Percentiles rank a stretch among this genome's conserved stretches.
phyloP scores from a whole-genome alignment of 2,113 vertebrate genomes.

The Mystacornis crossleyi region DNA sequence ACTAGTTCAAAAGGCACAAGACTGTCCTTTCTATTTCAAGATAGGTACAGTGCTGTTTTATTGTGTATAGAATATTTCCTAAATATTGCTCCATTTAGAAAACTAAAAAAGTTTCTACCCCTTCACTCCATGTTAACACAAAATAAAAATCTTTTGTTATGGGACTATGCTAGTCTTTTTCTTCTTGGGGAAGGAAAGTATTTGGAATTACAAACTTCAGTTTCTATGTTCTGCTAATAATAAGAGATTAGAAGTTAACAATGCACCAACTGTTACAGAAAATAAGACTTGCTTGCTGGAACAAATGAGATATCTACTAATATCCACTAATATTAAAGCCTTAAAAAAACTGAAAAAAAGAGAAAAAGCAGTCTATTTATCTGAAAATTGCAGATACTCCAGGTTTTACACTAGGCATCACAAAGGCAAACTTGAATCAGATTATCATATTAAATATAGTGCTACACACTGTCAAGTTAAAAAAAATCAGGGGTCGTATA shows the following conservation, averaged over 20 bases:
- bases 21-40: not conserved
- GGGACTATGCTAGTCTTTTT: not conserved
- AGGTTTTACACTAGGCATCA: not conserved
- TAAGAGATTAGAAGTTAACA: not conserved
- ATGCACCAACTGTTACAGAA: not conserved
- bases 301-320: not conserved
- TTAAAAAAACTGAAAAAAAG: not conserved
- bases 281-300: not conserved
- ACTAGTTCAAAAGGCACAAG: not conserved
- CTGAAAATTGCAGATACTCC: not conserved
- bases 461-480: not conserved
- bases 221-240: not conserved
- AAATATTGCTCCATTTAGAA: not conserved
- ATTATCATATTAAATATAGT: not conserved
- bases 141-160: not conserved
- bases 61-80: not conserved
- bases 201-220: not conserved
- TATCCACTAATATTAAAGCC: not conserved
- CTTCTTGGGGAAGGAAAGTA: not conserved
- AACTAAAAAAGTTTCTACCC: not conserved
- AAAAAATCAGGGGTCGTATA: not conserved
- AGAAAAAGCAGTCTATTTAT: not conserved
- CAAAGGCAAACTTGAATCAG: not conserved
- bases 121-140: not conserved
- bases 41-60: rapidly evolving